These are phyloP conservation scores for Poecile montanus DNA, from an alignment of 2,797 vertebrate genomes.

Conservation along the genomic window DNA sequence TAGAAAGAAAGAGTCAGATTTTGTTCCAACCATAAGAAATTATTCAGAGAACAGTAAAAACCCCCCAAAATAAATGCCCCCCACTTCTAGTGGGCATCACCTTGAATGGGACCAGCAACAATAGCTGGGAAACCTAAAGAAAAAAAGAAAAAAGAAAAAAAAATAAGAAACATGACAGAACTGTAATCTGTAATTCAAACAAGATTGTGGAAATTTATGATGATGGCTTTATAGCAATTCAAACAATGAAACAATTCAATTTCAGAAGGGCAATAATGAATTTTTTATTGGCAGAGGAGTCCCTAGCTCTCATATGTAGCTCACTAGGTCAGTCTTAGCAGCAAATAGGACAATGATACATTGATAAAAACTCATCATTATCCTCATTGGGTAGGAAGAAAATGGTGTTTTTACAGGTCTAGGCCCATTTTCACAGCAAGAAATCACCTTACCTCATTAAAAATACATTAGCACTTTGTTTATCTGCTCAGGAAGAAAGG, in stretches of 20 bases:
- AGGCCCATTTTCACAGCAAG: conserved; percentile 45
- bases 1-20: neutral
- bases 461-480: conserved; percentile 44
- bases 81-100: neutral
- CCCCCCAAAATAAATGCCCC: neutral
- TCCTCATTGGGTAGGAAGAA: neutral
- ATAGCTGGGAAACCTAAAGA: neutral
- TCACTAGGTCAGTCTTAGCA: conserved; percentile 45
- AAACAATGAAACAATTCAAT: neutral
- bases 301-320: neutral
- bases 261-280: neutral
- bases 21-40: neutral
- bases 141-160: neutral
- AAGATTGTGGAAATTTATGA: neutral
- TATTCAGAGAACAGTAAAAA: neutral
- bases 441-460: conserved; percentile 59
- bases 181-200: neutral
- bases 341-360: conserved; percentile 42
- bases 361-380: conserved; percentile 13
- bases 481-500: conserved; percentile 12
- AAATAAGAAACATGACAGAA: neutral
- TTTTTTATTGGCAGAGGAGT: neutral
- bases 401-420: conserved; percentile 30
- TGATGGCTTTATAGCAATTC: neutral
- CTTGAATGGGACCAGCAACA: neutral